Percentiles rank a stretch among this genome's conserved stretches.
These are phyloP conservation scores for Melopsittacus undulatus DNA, from an alignment of 2,797 vertebrate species.

Conservation along the genomic window DNA sequence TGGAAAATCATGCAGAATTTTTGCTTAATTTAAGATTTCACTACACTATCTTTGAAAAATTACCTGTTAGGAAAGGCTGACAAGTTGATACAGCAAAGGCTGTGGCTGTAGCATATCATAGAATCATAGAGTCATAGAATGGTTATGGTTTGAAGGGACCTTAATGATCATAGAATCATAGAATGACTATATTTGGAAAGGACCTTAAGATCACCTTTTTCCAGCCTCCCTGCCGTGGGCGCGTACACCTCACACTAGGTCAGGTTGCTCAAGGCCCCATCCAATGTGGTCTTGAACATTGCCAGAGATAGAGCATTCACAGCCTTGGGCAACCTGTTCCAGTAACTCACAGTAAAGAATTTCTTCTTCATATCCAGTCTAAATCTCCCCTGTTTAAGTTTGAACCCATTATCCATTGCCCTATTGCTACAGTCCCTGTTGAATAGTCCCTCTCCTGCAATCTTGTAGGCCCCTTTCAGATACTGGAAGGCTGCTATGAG, in stretches of 20 bases:
- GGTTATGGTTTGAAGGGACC: neutral
- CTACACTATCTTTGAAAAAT: neutral
- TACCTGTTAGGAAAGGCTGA: neutral
- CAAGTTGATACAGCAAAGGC: neutral
- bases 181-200: neutral
- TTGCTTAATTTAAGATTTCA: neutral
- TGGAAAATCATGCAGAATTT: neutral
- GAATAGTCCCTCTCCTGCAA: neutral
- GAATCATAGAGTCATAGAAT: neutral
- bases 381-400: neutral
- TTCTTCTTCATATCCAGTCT: neutral
- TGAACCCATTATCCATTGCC: neutral
- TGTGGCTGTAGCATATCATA: neutral
- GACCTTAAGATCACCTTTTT: neutral
- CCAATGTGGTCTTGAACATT: neutral
- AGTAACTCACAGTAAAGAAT: neutral
- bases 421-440: neutral
- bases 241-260: neutral
- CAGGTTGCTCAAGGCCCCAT: neutral
- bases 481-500: neutral
- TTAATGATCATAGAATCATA: neutral
- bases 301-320: neutral
- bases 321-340: neutral
- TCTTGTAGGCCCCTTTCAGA: neutral
- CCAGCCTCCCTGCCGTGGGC: neutral